These are phyloP conservation scores for Cephus nigrinus DNA, from an alignment of 2,888 invertebrate genomes.

Conservation along the genomic window DNA sequence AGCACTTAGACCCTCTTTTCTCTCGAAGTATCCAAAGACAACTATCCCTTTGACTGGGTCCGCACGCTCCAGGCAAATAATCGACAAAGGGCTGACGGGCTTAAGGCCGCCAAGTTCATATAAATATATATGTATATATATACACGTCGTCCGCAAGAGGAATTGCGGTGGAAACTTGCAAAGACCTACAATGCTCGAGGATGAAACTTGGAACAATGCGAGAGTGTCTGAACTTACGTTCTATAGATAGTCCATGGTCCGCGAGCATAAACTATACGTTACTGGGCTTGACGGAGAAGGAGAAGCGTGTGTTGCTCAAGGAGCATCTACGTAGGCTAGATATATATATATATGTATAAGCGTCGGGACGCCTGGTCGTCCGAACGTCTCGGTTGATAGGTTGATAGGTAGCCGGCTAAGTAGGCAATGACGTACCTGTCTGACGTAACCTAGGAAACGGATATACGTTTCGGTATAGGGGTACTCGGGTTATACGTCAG, in stretches of 20 bases:
- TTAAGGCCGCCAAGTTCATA: not conserved
- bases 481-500: too few species aligned
- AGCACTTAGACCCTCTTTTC: not conserved
- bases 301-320: not conserved
- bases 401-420: too few species aligned
- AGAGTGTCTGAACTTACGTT: not conserved
- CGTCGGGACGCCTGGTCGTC: too few species aligned
- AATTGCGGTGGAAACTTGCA: slow-evolving; percentile 1
- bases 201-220: slow-evolving; percentile 11
- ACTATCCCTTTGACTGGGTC: not conserved
- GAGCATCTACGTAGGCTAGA: too few species aligned
- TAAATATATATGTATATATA: not conserved
- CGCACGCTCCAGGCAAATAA: not conserved
- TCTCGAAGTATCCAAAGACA: not conserved
- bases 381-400: too few species aligned
- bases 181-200: slow-evolving; percentile 5
- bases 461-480: too few species aligned
- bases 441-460: too few species aligned
- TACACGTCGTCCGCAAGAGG: not conserved
- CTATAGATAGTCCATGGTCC: not conserved
- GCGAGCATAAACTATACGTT: slow-evolving; percentile 9
- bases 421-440: too few species aligned
- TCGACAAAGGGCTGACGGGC: not conserved
- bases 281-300: not conserved
- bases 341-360: too few species aligned